Evolutionary conservation across 2,113 vertebrate genomes (phyloP), one percentile per base, ranked within the genome.

Genomic region (Grantiella picta): DNA sequence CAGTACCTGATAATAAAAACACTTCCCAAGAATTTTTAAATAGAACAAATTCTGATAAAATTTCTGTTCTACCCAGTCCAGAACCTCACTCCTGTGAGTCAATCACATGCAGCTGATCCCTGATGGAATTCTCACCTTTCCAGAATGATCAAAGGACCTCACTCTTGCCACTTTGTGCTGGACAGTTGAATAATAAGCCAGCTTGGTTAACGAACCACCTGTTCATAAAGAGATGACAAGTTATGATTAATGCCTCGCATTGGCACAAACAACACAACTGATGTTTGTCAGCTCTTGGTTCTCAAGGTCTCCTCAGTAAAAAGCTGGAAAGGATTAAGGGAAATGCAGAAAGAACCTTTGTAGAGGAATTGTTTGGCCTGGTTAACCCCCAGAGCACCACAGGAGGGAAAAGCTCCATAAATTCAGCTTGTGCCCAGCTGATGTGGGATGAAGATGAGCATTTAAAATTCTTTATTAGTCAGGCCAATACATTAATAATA

Each of bases 91-190:
- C 14, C 5, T 13, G 27, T 0, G 27, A 85, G 21, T 40, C 68
- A 52, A 2, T 1, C 5, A 2, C 22, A 31, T 28, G 66, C 36
- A 49, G 28, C 20, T 85, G 45, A 57, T 38, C 16, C 68, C 54
- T 28, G 52, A 19, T 10, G 42, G 17, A 81, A 24, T 75, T 95
- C 98, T 95, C 95, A 98, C 99, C 99, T 99, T 99, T 68, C 98
- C 96, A 5, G 98, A 97, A 95, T 99, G 98, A 98, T 99, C 99
- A 87, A 99, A 99, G 35, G 99, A 99, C 86, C 98, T 97, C 35
- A 99, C 99, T 97, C 98, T 99, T 93, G 99, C 99, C 86, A 99
- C 99, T 97, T 99, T 99, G 95, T 99, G 99, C 92, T 99, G 99
- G 5, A 99, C 99, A 4, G 99, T 99, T 31, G 99, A 99, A 77